Percentiles rank a stretch among this genome's conserved stretches.
These are phyloP conservation scores for Arbacia lixula DNA, from an alignment of 53 echinoderm and acorn worm genomes.

Conservation along the genomic window DNA sequence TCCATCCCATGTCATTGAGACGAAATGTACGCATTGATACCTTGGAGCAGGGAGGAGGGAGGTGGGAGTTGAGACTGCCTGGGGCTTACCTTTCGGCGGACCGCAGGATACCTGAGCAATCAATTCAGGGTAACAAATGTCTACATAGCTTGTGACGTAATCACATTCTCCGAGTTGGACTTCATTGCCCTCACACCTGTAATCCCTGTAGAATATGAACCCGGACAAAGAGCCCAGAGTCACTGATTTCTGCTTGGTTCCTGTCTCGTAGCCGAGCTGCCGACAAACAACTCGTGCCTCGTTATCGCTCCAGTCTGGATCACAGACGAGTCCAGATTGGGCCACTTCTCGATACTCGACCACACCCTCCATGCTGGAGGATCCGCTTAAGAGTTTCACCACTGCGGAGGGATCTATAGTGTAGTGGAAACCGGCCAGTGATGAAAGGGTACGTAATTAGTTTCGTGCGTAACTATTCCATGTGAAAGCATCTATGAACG, in stretches of 20 bases:
- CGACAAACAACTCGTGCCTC: slow-evolving; percentile 4
- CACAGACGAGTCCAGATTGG: background rate
- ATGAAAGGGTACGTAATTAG: no score
- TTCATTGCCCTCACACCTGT: background rate
- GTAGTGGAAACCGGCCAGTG: background rate
- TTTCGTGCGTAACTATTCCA: no score
- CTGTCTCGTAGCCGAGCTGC: background rate
- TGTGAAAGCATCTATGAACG: no score
- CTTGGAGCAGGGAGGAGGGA: no score
- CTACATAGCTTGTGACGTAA: background rate
- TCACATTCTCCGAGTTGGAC: background rate
- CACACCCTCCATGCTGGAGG: background rate
- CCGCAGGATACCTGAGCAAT: background rate
- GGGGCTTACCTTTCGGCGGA: background rate
- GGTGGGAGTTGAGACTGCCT: no score
- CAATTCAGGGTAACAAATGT: background rate
- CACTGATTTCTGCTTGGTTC: background rate
- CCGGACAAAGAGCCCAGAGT: background rate
- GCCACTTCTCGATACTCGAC: slow-evolving; percentile 1
- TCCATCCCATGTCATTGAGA: no score
- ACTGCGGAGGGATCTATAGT: background rate
- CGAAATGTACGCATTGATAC: no score
- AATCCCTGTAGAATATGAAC: background rate
- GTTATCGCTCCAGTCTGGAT: background rate
- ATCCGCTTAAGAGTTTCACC: background rate